phyloP scores from a whole-genome alignment of 1,140 invertebrate genomes.

The Ips typographus region DNA sequence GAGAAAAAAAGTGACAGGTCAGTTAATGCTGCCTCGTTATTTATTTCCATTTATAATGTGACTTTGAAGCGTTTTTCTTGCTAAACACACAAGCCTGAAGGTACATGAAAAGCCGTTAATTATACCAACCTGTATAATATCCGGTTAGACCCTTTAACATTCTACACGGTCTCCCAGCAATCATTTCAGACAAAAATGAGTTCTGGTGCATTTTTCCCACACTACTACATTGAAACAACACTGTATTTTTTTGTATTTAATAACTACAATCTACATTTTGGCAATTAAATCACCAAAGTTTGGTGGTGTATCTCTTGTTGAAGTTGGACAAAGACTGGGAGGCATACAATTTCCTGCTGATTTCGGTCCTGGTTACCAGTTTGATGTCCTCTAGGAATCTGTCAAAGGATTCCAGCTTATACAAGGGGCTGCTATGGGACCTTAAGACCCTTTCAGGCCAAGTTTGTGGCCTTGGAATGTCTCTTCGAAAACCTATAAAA shows the following conservation, averaged over 20 bases:
- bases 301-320: slow-evolving; percentile 40
- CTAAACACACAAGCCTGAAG: no score
- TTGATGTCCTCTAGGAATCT: slow-evolving; percentile 44
- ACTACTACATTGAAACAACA: neutral
- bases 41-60: no score
- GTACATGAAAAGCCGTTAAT: no score
- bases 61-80: no score
- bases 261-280: neutral
- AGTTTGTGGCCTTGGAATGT: slow-evolving; percentile 72
- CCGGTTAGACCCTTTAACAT: no score
- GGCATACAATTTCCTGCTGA: slow-evolving; percentile 44
- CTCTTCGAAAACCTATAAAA: slow-evolving; percentile 51
- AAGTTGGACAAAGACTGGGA: slow-evolving; percentile 45
- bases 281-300: slow-evolving; percentile 1
- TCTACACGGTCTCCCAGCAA: no score
- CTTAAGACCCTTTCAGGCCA: slow-evolving; percentile 79
- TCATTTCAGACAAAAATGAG: no score
- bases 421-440: slow-evolving; percentile 59
- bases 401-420: slow-evolving; percentile 41
- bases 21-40: no score
- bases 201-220: no score
- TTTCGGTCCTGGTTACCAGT: slow-evolving; percentile 42
- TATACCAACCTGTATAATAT: no score
- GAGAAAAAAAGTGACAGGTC: no score
- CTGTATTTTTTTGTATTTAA: neutral